A percentile compares a stretch with the other conserved stretches of the same genome.
These are phyloP conservation scores for Pristionchus entomophagus DNA, from an alignment of 2,888 invertebrate genomes.

Conservation along the genomic window DNA sequence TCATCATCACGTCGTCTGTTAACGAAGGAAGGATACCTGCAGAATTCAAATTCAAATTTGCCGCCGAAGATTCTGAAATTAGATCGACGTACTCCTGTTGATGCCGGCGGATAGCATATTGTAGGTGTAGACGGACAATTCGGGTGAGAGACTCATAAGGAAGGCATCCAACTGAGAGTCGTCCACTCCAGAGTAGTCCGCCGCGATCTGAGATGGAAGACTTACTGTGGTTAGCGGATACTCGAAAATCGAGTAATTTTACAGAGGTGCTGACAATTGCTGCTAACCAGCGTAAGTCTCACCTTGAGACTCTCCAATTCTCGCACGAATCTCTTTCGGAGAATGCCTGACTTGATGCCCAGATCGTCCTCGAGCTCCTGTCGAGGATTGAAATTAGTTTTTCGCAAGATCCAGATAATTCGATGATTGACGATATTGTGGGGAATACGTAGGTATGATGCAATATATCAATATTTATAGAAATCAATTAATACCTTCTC, in stretches of 20 bases:
- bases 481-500: constrained; percentile 84
- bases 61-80: not conserved
- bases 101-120: constrained; percentile 94
- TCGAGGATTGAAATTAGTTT: not conserved
- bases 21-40: constrained; percentile 83
- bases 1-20: constrained; percentile 91
- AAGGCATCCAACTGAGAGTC: constrained; percentile 74
- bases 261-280: not conserved
- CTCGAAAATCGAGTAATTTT: not conserved
- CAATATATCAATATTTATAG: too few species aligned
- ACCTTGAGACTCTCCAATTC: constrained; percentile 74
- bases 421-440: too few species aligned
- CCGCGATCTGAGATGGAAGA: constrained; percentile 70
- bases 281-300: constrained; percentile 12
- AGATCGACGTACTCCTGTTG: constrained; percentile 80
- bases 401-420: not conserved
- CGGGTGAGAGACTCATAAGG: constrained; percentile 73
- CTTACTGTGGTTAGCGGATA: not conserved
- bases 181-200: constrained; percentile 74
- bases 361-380: constrained; percentile 91
- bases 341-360: constrained; percentile 91
- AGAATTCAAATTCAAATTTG: constrained; percentile 6
- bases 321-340: constrained; percentile 82
- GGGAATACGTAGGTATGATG: too few species aligned
- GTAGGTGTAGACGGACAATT: constrained; percentile 93